Percentiles rank a stretch among this genome's conserved stretches.
phyloP scores from a whole-genome alignment of 2,797 vertebrate genomes.

The Ptychobarbus kaznakovi region DNA sequence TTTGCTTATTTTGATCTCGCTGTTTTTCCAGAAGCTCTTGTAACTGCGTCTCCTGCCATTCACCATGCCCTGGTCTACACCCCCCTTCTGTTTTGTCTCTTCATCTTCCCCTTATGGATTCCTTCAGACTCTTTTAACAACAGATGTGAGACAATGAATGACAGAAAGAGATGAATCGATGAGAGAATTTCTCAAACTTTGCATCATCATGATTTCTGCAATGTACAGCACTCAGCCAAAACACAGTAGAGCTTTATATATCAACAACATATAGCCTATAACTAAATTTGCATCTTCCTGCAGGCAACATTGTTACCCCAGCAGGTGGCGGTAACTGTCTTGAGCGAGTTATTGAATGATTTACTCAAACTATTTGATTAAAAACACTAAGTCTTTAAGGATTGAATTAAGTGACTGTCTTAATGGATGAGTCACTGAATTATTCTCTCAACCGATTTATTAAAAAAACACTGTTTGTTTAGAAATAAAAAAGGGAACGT shows the following conservation, averaged over 20 bases:
- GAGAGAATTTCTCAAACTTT: background rate
- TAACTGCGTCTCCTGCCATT: background rate
- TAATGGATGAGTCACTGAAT: too few species aligned
- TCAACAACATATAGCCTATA: background rate
- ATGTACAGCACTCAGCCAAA: background rate
- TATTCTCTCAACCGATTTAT: background rate
- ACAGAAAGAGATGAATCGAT: background rate
- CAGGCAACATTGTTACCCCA: too few species aligned
- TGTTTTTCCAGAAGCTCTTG: background rate
- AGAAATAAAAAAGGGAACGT: background rate
- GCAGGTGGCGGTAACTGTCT: too few species aligned
- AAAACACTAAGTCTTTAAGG: too few species aligned
- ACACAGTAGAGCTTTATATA: background rate
- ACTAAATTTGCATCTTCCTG: too few species aligned
- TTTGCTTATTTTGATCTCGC: background rate
- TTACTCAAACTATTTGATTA: too few species aligned
- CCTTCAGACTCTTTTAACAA: background rate
- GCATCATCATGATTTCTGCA: constrained; percentile 12
- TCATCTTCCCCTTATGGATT: background rate
- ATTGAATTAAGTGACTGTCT: too few species aligned
- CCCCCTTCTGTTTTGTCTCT: background rate
- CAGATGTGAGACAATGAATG: background rate
- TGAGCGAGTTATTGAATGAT: background rate
- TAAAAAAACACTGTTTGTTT: background rate
- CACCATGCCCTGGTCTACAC: background rate